Evolutionary conservation across 2,888 invertebrate genomes (phyloP), one percentile per base, ranked within the genome.

Genomic region (Stegana nigrithorax): DNA sequence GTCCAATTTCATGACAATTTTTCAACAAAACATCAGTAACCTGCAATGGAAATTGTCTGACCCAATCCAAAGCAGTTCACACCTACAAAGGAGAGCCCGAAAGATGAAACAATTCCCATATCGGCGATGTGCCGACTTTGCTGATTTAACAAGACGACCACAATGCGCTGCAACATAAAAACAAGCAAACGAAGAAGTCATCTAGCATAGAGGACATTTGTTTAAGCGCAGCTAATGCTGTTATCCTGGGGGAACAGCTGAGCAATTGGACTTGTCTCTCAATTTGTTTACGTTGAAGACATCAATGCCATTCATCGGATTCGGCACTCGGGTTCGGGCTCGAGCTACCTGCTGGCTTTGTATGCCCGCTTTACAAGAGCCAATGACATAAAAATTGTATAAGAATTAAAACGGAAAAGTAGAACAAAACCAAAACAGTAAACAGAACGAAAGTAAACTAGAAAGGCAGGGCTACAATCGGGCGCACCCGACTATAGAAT

Each of bases 1-100:
- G 67, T 70, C 72, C 73, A 81, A 78, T 81, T 78, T 81, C 73
- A 81, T 70, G 73, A 80, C 80, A 81, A 81, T 79, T 80, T 78
- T 71, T 75, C 73, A 76, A 65, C 76, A 63, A 12, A 51, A 32
- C 39, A 50, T 10, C 36, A 10, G 26, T 12, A 45, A 65, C 29
- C 21, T 17, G 26, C 60, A 61, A 32, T 69, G 65, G 39, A 51
- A 55, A 61, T 55, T 55, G 66, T 58, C 68, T 19, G 51, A 63
- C 65, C 59, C 19, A 12, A 42, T 61, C 29, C 50, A 59, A 44
- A 50, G n/a, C n/a, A n/a, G n/a, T n/a, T n/a, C n/a, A 59, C 59
- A 45, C 36, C 42, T 36, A 26, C 42, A 29, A 47, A 7, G 19
- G 17, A 19, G 3, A 47, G n/a, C 10, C 36, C 36, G 36, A 23